These are phyloP conservation scores for Paralichthys olivaceus DNA, from an alignment of 2,113 vertebrate species.

Conservation along the genomic window DNA sequence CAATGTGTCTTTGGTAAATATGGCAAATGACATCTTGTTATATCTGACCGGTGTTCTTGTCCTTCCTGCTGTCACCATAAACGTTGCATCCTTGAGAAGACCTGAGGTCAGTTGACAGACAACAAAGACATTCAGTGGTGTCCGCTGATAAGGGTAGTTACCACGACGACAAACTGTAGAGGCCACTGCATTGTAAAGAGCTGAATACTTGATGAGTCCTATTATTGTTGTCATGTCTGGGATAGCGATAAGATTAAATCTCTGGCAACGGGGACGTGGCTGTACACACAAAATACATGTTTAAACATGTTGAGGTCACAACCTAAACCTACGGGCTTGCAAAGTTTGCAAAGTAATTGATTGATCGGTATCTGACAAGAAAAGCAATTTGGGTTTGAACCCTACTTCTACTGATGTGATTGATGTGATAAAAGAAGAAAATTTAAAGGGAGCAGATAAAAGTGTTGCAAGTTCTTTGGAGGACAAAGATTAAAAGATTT, in stretches of 20 bases:
- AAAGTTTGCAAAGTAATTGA: neutral
- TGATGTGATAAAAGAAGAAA: neutral
- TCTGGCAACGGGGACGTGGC: neutral
- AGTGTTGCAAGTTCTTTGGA: neutral
- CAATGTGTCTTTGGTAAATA: conserved; percentile 23
- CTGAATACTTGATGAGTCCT: conserved; percentile 38
- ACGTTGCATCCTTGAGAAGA: conserved; percentile 47
- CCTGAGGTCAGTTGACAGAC: conserved; percentile 55
- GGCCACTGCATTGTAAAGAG: conserved; percentile 30
- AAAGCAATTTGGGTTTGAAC: neutral
- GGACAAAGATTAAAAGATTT: neutral
- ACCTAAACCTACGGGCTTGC: neutral
- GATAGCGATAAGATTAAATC: conserved; percentile 47
- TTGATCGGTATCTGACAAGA: neutral
- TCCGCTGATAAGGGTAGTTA: conserved; percentile 60
- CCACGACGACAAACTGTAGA: conserved; percentile 57
- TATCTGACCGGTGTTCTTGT: neutral
- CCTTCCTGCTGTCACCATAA: neutral
- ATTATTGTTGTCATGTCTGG: conserved; percentile 24
- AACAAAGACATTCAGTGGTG: conserved; percentile 32
- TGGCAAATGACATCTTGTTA: conserved; percentile 26
- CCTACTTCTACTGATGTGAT: neutral
- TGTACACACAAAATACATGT: neutral
- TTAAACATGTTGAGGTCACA: conserved; percentile 9
- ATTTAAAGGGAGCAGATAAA: neutral